These are phyloP conservation scores for Palloptera scutellata DNA, from an alignment of 2,888 invertebrate genomes.

Conservation along the genomic window DNA sequence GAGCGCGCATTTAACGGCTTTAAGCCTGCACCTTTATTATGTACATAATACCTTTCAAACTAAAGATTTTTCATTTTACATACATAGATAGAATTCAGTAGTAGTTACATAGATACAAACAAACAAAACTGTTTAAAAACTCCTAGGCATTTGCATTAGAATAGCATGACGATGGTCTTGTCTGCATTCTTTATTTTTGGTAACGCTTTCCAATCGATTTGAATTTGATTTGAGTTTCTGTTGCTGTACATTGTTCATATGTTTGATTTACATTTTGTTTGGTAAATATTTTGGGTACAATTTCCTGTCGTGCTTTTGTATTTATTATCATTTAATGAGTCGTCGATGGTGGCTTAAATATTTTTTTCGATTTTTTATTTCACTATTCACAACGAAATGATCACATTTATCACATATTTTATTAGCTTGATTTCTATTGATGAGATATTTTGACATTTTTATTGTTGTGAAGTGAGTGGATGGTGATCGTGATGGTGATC, in stretches of 20 bases:
- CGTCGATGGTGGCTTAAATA: constrained; percentile 37
- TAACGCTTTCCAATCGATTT: not conserved
- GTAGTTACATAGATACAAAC: not conserved
- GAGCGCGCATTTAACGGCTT: constrained; percentile 13
- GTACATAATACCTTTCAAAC: constrained; percentile 14
- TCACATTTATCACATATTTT: constrained; percentile 30
- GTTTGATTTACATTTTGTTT: constrained; percentile 29
- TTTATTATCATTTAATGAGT: constrained; percentile 41
- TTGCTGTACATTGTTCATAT: not conserved
- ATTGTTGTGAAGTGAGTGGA: not conserved
- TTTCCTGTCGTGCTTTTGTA: constrained; percentile 37
- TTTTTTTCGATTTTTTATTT: not conserved
- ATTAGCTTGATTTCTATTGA: constrained; percentile 24
- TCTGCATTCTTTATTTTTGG: constrained; percentile 14
- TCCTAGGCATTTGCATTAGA: constrained; percentile 18
- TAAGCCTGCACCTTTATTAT: constrained; percentile 23
- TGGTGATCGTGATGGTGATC: too few relatives aligned
- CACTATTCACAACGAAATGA: not conserved
- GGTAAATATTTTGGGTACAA: constrained; percentile 36
- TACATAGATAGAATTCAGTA: not conserved
- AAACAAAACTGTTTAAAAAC: too few relatives aligned
- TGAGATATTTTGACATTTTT: constrained; percentile 33
- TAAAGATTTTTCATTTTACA: too few relatives aligned
- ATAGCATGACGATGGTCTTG: not conserved
- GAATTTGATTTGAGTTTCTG: not conserved